Base-by-base conservation (phyloP, 2,113 vertebrate species). In the Bubo blakistoni region DNA sequence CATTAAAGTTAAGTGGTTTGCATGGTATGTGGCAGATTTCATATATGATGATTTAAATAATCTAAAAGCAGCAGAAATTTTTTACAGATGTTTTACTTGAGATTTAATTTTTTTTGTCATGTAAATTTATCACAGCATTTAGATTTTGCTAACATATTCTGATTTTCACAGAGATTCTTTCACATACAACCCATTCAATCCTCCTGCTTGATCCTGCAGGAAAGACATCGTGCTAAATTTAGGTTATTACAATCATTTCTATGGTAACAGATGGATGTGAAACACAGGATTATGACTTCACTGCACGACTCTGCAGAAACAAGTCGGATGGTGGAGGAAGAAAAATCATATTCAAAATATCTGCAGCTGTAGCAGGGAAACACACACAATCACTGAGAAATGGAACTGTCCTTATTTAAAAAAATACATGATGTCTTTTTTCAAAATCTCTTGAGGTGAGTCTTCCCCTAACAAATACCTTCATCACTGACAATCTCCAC, bases 241-340 rank as follows among this genome's bases (percentile, higher is more conserved):
- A 97, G 94, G 80, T 88, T 96, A 97, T 97, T 96, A 95, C 95
- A 97, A 97, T 97, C 95, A 96, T 97, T 97, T 94, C 97, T 97
- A 96, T 95, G 96, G 91, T 97, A 97, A 97, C 97, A 96, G 97
- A 97, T 96, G 95, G 96, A 97, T 94, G 93, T 95, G 94, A 97
- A 96, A 96, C 92, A 96, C 90, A 97, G 95, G 95, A 97, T 96
- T 97, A 96, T 95, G 94, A 96, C 96, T 97, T 97, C 95, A 97
- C 88, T 94, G 92, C 94, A 96, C 91, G 77, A 92, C 94, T 95
- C 93, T 86, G 83, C 95, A 96, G 96, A 95, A 93, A 93, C 63
- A 95, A 97, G 77, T 91, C 88, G 14, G 77, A 70, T 91, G 70
- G 86, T 76, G 38, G 38, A 94, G 54, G 82, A 91, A 95, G 86